Conservation (phyloP, 2,888 invertebrate genomes). For the Archips crataeganus region DNA sequence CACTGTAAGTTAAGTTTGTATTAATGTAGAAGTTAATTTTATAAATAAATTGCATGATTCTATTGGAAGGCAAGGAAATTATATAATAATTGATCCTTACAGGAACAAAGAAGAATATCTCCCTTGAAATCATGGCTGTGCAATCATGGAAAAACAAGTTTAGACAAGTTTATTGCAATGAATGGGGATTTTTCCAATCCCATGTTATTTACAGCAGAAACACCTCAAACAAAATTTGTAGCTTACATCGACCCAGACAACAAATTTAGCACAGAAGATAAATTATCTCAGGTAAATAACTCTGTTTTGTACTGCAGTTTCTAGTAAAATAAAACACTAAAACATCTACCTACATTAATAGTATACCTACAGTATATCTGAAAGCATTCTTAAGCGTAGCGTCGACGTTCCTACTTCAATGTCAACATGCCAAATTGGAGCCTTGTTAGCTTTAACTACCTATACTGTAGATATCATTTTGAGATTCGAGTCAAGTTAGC, state of each 20-base stretch:
- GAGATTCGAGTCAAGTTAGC: too few species aligned
- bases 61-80: not conserved
- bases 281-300: constrained; percentile 93
- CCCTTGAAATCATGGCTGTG: constrained; percentile 97
- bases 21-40: too few species aligned
- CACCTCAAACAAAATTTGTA: constrained; percentile 94
- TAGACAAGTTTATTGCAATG: constrained; percentile 93
- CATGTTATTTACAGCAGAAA: constrained; percentile 94
- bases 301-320: not conserved
- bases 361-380: not conserved
- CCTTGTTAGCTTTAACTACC: not conserved
- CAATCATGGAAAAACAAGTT: constrained; percentile 92
- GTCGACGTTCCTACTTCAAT: not conserved
- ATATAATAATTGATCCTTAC: constrained; percentile 48
- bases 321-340: too few species aligned
- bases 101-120: constrained; percentile 92
- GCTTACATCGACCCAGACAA: constrained; percentile 98
- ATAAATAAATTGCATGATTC: too few species aligned
- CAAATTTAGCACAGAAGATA: constrained; percentile 95
- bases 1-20: constrained; percentile 57
- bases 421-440: not conserved
- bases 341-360: too few species aligned
- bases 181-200: constrained; percentile 88
- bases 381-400: not conserved
- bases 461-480: not conserved